Percentiles rank a stretch among this genome's conserved stretches.
These are phyloP conservation scores for Hermetia illucens DNA, from an alignment of 1,140 invertebrate genomes.

Conservation along the genomic window DNA sequence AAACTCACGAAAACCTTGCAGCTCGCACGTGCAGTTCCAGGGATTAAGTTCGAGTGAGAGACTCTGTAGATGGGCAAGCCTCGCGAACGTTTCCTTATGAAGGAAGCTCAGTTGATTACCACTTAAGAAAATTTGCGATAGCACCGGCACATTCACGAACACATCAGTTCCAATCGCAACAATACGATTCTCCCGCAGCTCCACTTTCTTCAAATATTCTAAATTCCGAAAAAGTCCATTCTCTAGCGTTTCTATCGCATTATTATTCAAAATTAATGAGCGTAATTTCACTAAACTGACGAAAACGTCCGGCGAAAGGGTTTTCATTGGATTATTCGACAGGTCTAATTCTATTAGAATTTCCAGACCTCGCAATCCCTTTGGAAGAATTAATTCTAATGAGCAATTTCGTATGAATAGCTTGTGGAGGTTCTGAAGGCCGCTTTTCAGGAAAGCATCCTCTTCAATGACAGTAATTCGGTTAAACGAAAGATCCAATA, in stretches of 20 bases:
- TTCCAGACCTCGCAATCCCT: slow-evolving; percentile 54
- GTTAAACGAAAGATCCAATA: slow-evolving; percentile 59
- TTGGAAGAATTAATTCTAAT: slow-evolving; percentile 46
- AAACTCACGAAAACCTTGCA: slow-evolving; percentile 64
- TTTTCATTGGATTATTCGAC: slow-evolving; percentile 54
- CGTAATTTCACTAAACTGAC: slow-evolving; percentile 49
- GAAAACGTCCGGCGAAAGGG: slow-evolving; percentile 54
- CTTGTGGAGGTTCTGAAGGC: slow-evolving; percentile 65
- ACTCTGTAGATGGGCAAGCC: slow-evolving; percentile 46
- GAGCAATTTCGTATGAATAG: slow-evolving; percentile 53
- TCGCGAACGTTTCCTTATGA: slow-evolving; percentile 38
- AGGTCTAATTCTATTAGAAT: slow-evolving; percentile 74
- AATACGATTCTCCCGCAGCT: slow-evolving; percentile 56
- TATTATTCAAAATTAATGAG: slow-evolving; percentile 52
- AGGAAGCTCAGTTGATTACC: slow-evolving; percentile 55
- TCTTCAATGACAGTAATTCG: slow-evolving; percentile 43
- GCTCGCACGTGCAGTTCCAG: slow-evolving; percentile 75
- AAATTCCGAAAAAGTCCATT: slow-evolving; percentile 61
- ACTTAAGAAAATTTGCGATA: slow-evolving; percentile 51
- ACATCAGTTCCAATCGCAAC: slow-evolving; percentile 48
- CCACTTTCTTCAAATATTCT: slow-evolving; percentile 55
- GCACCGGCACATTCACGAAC: slow-evolving; percentile 49
- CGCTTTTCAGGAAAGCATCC: slow-evolving; percentile 48
- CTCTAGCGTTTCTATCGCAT: slow-evolving; percentile 49
- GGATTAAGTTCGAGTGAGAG: slow-evolving; percentile 65